Percentiles rank a stretch among this genome's conserved stretches.
Evolutionary conservation across 1,140 invertebrate species (phyloP).

Genomic region (Hetaerina americana): DNA sequence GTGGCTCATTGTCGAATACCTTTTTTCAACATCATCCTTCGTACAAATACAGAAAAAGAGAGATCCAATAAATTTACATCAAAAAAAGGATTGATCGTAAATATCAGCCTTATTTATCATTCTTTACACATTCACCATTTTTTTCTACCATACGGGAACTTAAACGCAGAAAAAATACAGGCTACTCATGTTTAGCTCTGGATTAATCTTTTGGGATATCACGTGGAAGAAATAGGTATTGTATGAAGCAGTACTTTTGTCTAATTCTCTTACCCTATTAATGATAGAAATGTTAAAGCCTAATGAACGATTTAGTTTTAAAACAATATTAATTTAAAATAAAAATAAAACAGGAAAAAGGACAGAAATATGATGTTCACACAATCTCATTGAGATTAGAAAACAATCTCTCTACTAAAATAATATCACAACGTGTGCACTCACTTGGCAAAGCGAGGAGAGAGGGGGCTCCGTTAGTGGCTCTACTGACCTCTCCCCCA

Average conservation of each 20-base stretch:
- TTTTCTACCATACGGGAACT: not conserved
- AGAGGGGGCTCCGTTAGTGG: not conserved
- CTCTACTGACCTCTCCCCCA: not conserved
- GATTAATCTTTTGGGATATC: not conserved
- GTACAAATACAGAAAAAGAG: not conserved
- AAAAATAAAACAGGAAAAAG: not conserved
- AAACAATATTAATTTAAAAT: not conserved
- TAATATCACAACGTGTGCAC: not conserved
- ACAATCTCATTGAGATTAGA: not conserved
- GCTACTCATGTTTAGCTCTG: not conserved
- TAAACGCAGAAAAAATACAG: not conserved
- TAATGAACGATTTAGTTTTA: not conserved
- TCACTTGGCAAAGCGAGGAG: not conserved
- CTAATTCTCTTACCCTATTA: not conserved
- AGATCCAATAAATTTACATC: not conserved
- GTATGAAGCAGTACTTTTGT: not conserved
- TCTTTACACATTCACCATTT: not conserved
- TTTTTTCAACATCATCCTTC: not conserved
- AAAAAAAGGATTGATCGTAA: not conserved
- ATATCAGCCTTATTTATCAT: not conserved
- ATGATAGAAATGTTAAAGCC: not conserved
- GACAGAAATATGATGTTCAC: not conserved
- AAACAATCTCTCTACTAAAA: not conserved
- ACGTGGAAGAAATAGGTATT: not conserved
- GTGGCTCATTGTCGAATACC: not conserved